Evolutionary conservation across 2,797 vertebrate species (phyloP), one percentile per base, ranked within the genome.

Genomic region (Danio choprae): DNA sequence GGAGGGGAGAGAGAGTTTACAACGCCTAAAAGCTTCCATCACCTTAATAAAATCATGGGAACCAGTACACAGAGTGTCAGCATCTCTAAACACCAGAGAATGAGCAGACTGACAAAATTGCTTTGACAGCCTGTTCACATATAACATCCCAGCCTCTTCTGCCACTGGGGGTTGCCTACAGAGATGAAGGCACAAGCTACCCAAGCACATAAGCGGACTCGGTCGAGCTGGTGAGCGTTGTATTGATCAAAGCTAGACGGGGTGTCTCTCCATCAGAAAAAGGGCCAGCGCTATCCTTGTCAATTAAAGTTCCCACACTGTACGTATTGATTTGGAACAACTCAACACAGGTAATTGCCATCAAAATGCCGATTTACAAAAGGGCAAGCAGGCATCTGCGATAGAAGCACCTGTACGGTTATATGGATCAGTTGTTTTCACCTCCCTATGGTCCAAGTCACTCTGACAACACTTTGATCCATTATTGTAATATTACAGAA

Each of bases 51-150:
- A 91, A 91, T 92, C 89, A 90, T 71, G 68, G 85, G 90, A 89
- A 87, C 89, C 88, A 87, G 85, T 83, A 91, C 90, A 89, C 87
- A 87, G 87, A 89, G 87, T 91, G 91, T 92, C 91, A 92, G 93
- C 90, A 90, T 94, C 90, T 94, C 89, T 88, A 89, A 93, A 92
- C 94, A 94, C 92, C 80, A 84, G 81, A 88, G 92, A 90, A 83
- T 88, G 83, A 89, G 87, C 91, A 88, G 85, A 82, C 86, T 95
- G 95, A 95, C 90, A 88, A 88, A 97, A 96, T 94, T 87, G 89
- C 91, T 92, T 80, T 95, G 95, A 96, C 94, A 96, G 92, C 87
- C 92, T 92, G 90, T 91, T 95, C 93, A 93, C 87, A 94, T 92
- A 91, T 94, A 95, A 95, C 95, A 94, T 94, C 92, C 90, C 90